phyloP scores from a whole-genome alignment of 2,888 invertebrate species.

The Amiota communis region DNA sequence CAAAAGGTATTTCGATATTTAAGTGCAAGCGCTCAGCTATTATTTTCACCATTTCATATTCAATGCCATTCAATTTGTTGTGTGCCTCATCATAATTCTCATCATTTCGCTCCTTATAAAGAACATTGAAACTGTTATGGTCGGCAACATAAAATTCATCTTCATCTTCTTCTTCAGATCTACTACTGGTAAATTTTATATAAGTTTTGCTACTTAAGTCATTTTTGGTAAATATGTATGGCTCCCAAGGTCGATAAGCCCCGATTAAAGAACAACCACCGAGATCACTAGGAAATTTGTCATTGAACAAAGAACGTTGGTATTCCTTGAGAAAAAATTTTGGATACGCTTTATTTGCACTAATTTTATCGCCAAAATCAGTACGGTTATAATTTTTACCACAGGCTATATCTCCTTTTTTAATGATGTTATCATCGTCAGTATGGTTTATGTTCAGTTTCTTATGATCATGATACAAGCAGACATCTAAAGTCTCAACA shows the following conservation, averaged over 20 bases:
- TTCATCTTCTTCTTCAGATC: constrained; percentile 16
- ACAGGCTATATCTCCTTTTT: constrained; percentile 17
- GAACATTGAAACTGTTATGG: constrained; percentile 3
- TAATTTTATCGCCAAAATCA: background rate
- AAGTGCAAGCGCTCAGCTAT: constrained; percentile 67
- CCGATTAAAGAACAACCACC: constrained; percentile 68
- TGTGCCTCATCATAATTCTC: constrained; percentile 20
- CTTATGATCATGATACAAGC: constrained; percentile 51
- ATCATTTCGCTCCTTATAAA: background rate
- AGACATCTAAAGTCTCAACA: constrained; percentile 63
- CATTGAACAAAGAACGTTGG: constrained; percentile 55
- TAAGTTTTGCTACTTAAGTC: background rate
- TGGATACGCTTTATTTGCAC: constrained; percentile 11
- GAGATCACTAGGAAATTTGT: constrained; percentile 69
- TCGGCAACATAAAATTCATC: constrained; percentile 34
- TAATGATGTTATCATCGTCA: constrained; percentile 17
- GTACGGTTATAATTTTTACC: constrained; percentile 15
- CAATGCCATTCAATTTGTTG: constrained; percentile 61
- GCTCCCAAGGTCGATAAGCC: constrained; percentile 69
- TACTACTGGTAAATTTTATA: background rate
- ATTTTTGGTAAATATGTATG: constrained; percentile 62
- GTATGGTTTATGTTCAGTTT: constrained; percentile 31
- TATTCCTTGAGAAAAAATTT: constrained; percentile 51
- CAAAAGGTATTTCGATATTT: constrained; percentile 58
- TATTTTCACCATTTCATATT: constrained; percentile 66